Evolutionary conservation across 30 jellyfish, hydroid and myxozoan genomes (phyloP).

Genomic region (Rhopilema esculentum): DNA sequence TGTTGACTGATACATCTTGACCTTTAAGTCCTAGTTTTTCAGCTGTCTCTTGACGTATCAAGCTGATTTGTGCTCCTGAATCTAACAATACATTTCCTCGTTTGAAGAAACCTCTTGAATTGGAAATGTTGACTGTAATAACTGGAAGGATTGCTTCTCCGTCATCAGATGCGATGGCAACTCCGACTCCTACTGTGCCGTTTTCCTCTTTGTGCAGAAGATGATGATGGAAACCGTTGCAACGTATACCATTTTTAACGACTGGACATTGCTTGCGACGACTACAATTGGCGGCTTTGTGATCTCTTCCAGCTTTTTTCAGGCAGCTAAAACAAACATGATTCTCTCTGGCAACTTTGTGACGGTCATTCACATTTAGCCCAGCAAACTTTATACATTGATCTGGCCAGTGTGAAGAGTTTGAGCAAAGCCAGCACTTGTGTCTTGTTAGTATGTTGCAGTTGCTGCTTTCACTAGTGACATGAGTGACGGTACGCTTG

Average conservation of each 20-base stretch:
- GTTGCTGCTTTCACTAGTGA: slow-evolving; percentile 60
- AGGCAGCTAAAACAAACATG: slow-evolving; percentile 77
- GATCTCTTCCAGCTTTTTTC: slow-evolving; percentile 62
- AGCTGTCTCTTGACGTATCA: slow-evolving; percentile 68
- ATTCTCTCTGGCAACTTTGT: slow-evolving; percentile 49
- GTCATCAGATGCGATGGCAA: slow-evolving; percentile 53
- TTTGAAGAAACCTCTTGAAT: slow-evolving; percentile 62
- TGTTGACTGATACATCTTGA: slow-evolving; percentile 40
- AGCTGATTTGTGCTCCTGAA: slow-evolving; percentile 70
- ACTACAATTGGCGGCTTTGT: slow-evolving; percentile 46
- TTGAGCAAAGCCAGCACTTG: slow-evolving; percentile 66
- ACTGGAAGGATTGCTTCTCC: slow-evolving; percentile 64
- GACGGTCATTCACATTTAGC: slow-evolving; percentile 54
- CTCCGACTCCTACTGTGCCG: slow-evolving; percentile 46
- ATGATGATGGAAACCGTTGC: slow-evolving; percentile 57
- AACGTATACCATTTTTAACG: slow-evolving; percentile 49
- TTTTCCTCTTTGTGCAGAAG: slow-evolving; percentile 35
- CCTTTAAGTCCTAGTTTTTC: slow-evolving; percentile 58
- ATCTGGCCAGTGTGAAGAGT: slow-evolving; percentile 72
- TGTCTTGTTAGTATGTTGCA: slow-evolving; percentile 39
- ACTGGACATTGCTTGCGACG: slow-evolving; percentile 43
- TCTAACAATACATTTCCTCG: slow-evolving; percentile 69
- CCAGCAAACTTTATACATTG: slow-evolving; percentile 63
- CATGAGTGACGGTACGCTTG: slow-evolving; percentile 54
- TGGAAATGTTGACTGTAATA: slow-evolving; percentile 52